A percentile compares a stretch with the other conserved stretches of the same genome.
These are phyloP conservation scores for Ascidia mentula DNA, from an alignment of 23 tunicate genomes.

Conservation along the genomic window DNA sequence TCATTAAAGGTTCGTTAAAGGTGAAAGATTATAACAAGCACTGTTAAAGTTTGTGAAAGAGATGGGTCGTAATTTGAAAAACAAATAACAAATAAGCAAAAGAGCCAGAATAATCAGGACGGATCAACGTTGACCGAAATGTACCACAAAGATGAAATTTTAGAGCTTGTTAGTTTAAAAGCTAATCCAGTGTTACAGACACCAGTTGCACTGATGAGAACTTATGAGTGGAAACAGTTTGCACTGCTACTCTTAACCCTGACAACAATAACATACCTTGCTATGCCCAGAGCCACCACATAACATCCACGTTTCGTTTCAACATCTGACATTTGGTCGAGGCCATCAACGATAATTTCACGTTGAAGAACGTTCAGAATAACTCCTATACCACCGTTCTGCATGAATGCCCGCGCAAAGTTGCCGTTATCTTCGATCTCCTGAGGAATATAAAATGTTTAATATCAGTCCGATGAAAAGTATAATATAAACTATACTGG, in stretches of 20 bases:
- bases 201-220: too few relatives aligned
- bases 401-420: constrained; percentile 44
- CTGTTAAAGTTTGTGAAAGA: too few relatives aligned
- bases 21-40: too few relatives aligned
- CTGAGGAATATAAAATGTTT: too few relatives aligned
- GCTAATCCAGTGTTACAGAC: too few relatives aligned
- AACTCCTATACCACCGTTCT: constrained; percentile 52
- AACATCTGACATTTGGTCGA: constrained; percentile 59
- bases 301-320: constrained; percentile 77
- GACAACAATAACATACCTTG: constrained; percentile 52
- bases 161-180: background rate
- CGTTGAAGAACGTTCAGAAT: constrained; percentile 66
- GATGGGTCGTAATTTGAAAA: background rate
- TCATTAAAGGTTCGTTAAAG: too few relatives aligned
- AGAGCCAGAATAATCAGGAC: background rate
- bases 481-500: too few relatives aligned
- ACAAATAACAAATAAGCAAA: background rate
- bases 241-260: too few relatives aligned
- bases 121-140: too few relatives aligned
- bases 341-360: constrained; percentile 63
- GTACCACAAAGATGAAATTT: background rate
- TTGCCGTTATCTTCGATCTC: constrained; percentile 33
- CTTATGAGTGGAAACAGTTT: too few relatives aligned
- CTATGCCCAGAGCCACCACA: constrained; percentile 56
- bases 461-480: too few relatives aligned